These are phyloP conservation scores for Papilio gigon DNA, from an alignment of 2,888 invertebrate species.

Conservation along the genomic window DNA sequence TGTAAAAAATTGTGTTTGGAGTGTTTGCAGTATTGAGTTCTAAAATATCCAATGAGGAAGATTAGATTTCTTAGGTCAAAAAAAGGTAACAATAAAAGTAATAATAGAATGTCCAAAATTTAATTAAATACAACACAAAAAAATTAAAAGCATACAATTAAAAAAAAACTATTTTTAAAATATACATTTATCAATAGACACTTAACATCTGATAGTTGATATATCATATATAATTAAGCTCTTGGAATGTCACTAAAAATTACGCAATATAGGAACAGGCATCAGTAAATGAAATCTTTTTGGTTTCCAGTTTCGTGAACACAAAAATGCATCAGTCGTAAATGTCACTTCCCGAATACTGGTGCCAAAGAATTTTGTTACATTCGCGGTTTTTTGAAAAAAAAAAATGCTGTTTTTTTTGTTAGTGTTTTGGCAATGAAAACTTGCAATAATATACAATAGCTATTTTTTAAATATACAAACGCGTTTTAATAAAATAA, in stretches of 20 bases:
- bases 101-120: conserved; percentile 12
- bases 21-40: no score
- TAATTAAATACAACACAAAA: conserved; percentile 41
- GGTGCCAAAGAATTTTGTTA: no score
- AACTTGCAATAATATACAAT: neutral
- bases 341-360: no score
- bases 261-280: conserved; percentile 36
- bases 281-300: conserved; percentile 31
- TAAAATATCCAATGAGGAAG: no score
- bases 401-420: neutral
- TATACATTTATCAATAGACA: conserved; percentile 29
- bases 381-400: no score
- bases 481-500: neutral
- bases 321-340: conserved; percentile 31
- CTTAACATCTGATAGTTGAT: conserved; percentile 40
- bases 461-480: neutral
- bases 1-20: no score
- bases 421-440: neutral
- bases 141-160: conserved; percentile 42
- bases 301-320: conserved; percentile 18
- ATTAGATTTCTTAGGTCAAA: no score
- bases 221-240: conserved; percentile 48
- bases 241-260: conserved; percentile 55
- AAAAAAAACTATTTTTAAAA: conserved; percentile 46
- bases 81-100: conserved; percentile 3